Percentiles rank a stretch among this genome's conserved stretches.
Conservation (phyloP, 2,797 vertebrate species). For the Crax fasciolata region DNA sequence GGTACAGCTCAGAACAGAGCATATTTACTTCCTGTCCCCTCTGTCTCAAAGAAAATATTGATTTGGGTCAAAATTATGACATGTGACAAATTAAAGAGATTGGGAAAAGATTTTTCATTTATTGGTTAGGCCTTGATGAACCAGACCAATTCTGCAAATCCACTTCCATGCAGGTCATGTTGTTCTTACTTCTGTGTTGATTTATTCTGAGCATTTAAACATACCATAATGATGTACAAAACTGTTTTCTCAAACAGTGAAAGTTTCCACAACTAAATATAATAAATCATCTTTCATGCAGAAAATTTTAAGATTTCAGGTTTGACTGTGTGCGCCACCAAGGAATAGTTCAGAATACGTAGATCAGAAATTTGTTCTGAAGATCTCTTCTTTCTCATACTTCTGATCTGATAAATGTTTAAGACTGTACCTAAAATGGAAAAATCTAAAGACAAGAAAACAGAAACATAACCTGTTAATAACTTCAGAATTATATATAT, state of each 20-base stretch:
- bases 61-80: neutral
- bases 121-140: neutral
- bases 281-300: neutral
- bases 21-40: neutral
- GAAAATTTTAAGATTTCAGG: neutral
- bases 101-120: neutral
- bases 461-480: neutral
- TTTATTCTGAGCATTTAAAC: neutral
- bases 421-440: neutral
- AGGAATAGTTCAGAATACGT: neutral
- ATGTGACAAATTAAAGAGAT: neutral
- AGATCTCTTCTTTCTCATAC: neutral
- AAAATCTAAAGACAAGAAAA: neutral
- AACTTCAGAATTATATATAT: neutral
- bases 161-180: neutral
- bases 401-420: neutral
- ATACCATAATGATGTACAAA: neutral
- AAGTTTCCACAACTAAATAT: neutral
- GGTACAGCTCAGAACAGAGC: neutral
- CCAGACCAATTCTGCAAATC: neutral
- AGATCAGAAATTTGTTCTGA: neutral
- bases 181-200: neutral
- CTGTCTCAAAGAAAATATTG: neutral
- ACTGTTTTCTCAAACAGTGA: neutral
- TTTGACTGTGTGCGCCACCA: neutral